Conservation (phyloP, 2,888 invertebrate species). For the Erpobdella octoculata region DNA sequence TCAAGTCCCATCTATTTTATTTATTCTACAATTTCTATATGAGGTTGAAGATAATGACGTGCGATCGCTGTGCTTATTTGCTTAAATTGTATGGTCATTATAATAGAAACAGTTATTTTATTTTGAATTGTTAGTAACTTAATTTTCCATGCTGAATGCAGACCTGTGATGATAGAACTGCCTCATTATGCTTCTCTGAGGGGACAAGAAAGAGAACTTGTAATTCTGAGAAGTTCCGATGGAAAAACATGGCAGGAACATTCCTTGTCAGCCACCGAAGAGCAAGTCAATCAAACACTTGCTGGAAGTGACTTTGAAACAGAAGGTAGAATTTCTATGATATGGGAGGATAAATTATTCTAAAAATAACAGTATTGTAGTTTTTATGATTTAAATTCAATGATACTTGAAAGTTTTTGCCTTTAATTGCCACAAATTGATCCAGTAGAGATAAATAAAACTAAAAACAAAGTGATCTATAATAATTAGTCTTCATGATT, state of each 20-base stretch:
- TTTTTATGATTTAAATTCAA: too few species aligned
- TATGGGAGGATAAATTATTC: neutral
- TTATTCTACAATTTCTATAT: neutral
- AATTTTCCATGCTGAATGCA: conserved; percentile 35
- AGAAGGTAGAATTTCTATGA: neutral
- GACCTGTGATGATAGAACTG: conserved; percentile 71
- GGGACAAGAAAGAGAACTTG: conserved; percentile 91
- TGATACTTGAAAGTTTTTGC: too few species aligned
- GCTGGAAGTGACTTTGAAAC: conserved; percentile 62
- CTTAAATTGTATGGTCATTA: neutral
- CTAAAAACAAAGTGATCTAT: conserved; percentile 4
- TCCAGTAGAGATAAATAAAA: neutral
- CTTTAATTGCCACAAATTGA: neutral
- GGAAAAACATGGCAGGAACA: conserved; percentile 99
- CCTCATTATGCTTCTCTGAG: conserved; percentile 97
- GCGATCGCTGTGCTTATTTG: neutral
- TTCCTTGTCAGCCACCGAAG: conserved; percentile 81
- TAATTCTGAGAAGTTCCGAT: conserved; percentile 91
- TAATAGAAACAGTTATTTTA: neutral
- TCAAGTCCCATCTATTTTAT: neutral
- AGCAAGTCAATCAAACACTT: conserved; percentile 82
- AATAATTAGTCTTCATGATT: neutral
- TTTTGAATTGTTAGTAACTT: too few species aligned
- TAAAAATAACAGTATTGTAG: neutral
- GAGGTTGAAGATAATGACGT: neutral